Conservation (phyloP, 2,113 vertebrate species). For the Carettochelys insculpta region DNA sequence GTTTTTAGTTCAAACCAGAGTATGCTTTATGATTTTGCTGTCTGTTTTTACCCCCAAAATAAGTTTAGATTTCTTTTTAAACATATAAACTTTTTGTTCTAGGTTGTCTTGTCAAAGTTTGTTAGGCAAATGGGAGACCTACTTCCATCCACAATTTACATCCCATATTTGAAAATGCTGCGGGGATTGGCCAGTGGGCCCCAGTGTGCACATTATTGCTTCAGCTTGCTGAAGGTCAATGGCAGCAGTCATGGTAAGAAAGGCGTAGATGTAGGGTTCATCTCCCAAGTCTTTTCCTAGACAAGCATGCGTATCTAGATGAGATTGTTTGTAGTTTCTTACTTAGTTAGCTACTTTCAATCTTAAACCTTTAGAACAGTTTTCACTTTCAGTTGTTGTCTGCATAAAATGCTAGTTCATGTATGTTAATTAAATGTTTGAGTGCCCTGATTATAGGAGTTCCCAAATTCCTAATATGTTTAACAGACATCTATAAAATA, state of each 20-base stretch:
- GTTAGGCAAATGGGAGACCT: slow-evolving; percentile 99
- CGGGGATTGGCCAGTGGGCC: slow-evolving; percentile 91
- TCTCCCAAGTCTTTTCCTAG: not conserved
- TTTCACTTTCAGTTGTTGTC: slow-evolving; percentile 4
- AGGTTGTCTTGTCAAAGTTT: slow-evolving; percentile 98
- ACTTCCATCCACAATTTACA: slow-evolving; percentile 93
- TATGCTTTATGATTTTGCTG: slow-evolving; percentile 32
- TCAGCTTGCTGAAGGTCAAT: slow-evolving; percentile 96
- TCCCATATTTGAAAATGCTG: slow-evolving; percentile 95
- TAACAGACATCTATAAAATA: rapidly evolving
- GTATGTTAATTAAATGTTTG: not conserved
- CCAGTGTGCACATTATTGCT: slow-evolving; percentile 97
- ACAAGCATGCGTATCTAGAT: not conserved
- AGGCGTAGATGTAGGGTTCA: not conserved
- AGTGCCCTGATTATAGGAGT: not conserved
- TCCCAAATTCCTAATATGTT: not conserved
- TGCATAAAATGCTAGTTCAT: not conserved
- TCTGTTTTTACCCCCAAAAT: slow-evolving; percentile 40
- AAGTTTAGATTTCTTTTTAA: not conserved
- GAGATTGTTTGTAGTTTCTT: not conserved
- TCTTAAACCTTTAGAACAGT: not conserved
- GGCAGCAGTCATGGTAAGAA: slow-evolving; percentile 92
- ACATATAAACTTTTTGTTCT: slow-evolving; percentile 50
- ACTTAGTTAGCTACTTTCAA: not conserved
- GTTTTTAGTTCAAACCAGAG: not conserved